These are phyloP conservation scores for Centruroides sculpturatus DNA, from an alignment of 1,140 invertebrate genomes.

Conservation along the genomic window DNA sequence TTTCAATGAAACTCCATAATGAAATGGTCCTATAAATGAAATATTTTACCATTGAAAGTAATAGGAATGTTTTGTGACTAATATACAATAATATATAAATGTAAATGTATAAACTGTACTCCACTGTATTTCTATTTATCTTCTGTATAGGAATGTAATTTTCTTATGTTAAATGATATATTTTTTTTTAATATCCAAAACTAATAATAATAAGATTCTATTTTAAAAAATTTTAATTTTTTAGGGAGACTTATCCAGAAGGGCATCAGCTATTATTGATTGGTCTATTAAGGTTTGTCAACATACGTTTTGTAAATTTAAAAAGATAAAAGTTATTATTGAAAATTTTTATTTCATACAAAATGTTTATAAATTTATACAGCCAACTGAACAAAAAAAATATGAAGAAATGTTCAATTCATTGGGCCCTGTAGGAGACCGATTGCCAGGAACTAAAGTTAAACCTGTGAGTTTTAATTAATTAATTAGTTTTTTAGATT, in stretches of 20 bases:
- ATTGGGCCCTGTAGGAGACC: slow-evolving; percentile 78
- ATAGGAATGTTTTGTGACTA: too few relatives aligned
- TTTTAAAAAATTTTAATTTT: neutral
- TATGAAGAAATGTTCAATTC: slow-evolving; percentile 78
- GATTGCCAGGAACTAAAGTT: slow-evolving; percentile 75
- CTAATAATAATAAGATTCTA: too few relatives aligned
- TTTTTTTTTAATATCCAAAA: too few relatives aligned
- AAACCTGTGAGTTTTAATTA: slow-evolving; percentile 12
- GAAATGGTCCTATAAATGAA: too few relatives aligned
- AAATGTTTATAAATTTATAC: neutral
- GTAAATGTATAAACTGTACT: too few relatives aligned
- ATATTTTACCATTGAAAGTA: too few relatives aligned
- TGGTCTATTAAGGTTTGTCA: slow-evolving; percentile 13
- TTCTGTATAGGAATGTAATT: too few relatives aligned
- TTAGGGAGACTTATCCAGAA: neutral
- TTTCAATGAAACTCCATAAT: too few relatives aligned
- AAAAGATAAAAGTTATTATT: neutral
- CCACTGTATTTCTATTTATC: too few relatives aligned
- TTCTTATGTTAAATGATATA: too few relatives aligned
- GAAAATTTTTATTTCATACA: neutral
- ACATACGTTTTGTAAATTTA: neutral
- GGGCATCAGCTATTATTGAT: slow-evolving; percentile 7
- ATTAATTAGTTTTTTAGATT: neutral
- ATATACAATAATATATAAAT: too few relatives aligned
- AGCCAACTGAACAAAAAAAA: slow-evolving; percentile 12